These are phyloP conservation scores for Nymphalis c-album DNA, from an alignment of 2,888 invertebrate species.

Conservation along the genomic window DNA sequence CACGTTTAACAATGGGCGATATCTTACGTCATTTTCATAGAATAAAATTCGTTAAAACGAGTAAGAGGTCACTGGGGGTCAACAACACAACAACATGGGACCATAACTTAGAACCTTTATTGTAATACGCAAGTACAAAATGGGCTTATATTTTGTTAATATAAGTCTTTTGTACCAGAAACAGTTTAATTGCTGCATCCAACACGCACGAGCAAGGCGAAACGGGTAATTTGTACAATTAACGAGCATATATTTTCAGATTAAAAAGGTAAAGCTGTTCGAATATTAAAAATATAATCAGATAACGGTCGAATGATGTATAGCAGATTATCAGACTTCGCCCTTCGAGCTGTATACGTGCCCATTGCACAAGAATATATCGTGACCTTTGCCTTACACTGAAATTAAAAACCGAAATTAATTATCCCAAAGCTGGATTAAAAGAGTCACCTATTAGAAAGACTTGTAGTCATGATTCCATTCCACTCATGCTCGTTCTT, in stretches of 20 bases:
- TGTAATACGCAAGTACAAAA: background rate
- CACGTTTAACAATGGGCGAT: background rate
- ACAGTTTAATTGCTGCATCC: conserved; percentile 20
- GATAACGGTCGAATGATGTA: too few relatives aligned
- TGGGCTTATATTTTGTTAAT: conserved; percentile 19
- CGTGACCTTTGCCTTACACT: too few relatives aligned
- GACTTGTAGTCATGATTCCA: too few relatives aligned
- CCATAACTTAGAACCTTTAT: conserved; percentile 6
- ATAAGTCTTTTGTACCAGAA: conserved; percentile 27
- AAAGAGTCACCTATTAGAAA: too few relatives aligned
- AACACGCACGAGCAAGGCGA: conserved; percentile 21
- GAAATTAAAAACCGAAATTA: too few relatives aligned
- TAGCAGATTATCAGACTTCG: too few relatives aligned
- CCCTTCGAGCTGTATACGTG: too few relatives aligned
- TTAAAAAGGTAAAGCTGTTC: background rate
- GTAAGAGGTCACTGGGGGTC: background rate
- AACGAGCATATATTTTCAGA: background rate
- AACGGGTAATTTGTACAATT: conserved; percentile 15
- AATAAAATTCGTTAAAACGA: background rate
- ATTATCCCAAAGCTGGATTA: too few relatives aligned
- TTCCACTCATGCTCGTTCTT: too few relatives aligned
- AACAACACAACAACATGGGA: background rate
- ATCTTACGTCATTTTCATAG: conserved; percentile 4
- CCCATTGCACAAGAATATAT: too few relatives aligned
- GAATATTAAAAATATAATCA: too few relatives aligned